Percentiles rank a stretch among this genome's conserved stretches.
These are phyloP conservation scores for Papilio machaon DNA, from an alignment of 1,140 invertebrate genomes.

Conservation along the genomic window DNA sequence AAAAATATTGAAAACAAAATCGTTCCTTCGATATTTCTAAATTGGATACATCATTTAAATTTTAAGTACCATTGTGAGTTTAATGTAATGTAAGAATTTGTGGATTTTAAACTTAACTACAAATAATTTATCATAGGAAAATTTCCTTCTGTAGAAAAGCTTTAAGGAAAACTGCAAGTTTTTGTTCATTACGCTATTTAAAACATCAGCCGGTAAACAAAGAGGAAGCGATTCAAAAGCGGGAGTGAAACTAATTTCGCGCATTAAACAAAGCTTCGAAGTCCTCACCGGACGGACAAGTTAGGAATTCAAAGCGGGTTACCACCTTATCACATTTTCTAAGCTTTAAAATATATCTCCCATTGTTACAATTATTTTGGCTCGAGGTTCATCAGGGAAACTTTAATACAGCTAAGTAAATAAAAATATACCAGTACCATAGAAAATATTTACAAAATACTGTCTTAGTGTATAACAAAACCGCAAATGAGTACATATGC, in stretches of 20 bases:
- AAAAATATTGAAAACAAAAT: not conserved
- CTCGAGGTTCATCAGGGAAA: too few relatives aligned
- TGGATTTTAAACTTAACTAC: not conserved
- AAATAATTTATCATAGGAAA: constrained; percentile 3
- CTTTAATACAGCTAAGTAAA: too few relatives aligned
- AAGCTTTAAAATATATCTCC: not conserved
- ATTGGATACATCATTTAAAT: not conserved
- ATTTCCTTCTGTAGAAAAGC: constrained; percentile 22
- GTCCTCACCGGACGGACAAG: not conserved
- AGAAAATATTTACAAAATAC: too few relatives aligned
- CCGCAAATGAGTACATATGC: too few relatives aligned
- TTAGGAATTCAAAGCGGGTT: constrained; percentile 10
- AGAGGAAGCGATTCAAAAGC: constrained; percentile 36
- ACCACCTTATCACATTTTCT: not conserved
- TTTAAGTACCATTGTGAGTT: too few relatives aligned
- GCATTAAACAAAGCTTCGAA: constrained; percentile 39
- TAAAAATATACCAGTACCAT: too few relatives aligned
- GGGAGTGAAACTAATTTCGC: constrained; percentile 38
- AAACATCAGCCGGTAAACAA: constrained; percentile 36
- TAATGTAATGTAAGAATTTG: too few relatives aligned
- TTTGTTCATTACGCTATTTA: constrained; percentile 32
- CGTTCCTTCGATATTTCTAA: not conserved
- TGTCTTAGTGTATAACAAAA: too few relatives aligned
- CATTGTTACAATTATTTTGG: not conserved
- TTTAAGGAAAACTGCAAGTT: constrained; percentile 27